phyloP scores from a whole-genome alignment of 37 sponge, comb jelly and placozoan species.

The Ianthella basta region DNA sequence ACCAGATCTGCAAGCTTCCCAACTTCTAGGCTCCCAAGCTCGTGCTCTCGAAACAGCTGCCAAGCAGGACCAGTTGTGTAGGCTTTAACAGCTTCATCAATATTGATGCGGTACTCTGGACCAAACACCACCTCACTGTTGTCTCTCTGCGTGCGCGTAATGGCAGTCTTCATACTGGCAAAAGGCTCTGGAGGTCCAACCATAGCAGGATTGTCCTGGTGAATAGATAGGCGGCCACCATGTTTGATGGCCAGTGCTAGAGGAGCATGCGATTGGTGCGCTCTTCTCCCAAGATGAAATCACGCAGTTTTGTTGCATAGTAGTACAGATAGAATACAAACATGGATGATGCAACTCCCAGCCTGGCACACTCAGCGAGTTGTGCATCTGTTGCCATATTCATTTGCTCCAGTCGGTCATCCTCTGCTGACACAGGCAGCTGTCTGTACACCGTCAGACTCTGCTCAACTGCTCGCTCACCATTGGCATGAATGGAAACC shows the following conservation, averaged over 20 bases:
- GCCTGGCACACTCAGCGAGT: slow-evolving; percentile 17
- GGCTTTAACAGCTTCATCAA: slow-evolving; percentile 64
- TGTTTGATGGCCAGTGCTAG: slow-evolving; percentile 28
- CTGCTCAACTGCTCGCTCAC: slow-evolving; percentile 63
- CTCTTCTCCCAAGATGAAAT: slow-evolving; percentile 45
- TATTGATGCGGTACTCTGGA: slow-evolving; percentile 14
- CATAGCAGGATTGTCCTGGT: slow-evolving; percentile 50
- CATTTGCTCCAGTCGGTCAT: slow-evolving; percentile 53
- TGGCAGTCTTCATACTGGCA: slow-evolving; percentile 36
- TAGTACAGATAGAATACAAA: slow-evolving; percentile 51
- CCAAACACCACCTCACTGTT: slow-evolving; percentile 3
- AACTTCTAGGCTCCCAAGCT: slow-evolving; percentile 67
- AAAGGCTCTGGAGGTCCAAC: slow-evolving; percentile 48
- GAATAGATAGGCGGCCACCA: slow-evolving; percentile 35
- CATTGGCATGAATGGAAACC: slow-evolving; percentile 52
- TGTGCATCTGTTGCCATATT: slow-evolving; percentile 52
- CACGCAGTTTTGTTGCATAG: slow-evolving; percentile 45
- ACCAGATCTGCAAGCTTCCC: slow-evolving; percentile 75
- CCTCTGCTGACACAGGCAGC: not conserved
- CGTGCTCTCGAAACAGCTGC: slow-evolving; percentile 55
- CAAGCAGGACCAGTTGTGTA: slow-evolving; percentile 66
- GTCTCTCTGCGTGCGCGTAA: slow-evolving; percentile 31
- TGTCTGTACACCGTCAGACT: slow-evolving; percentile 40
- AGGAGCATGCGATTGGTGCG: slow-evolving; percentile 39
- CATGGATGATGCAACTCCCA: slow-evolving; percentile 48